Conservation (phyloP, 2,113 vertebrate genomes). For the Arvicanthis niloticus region DNA sequence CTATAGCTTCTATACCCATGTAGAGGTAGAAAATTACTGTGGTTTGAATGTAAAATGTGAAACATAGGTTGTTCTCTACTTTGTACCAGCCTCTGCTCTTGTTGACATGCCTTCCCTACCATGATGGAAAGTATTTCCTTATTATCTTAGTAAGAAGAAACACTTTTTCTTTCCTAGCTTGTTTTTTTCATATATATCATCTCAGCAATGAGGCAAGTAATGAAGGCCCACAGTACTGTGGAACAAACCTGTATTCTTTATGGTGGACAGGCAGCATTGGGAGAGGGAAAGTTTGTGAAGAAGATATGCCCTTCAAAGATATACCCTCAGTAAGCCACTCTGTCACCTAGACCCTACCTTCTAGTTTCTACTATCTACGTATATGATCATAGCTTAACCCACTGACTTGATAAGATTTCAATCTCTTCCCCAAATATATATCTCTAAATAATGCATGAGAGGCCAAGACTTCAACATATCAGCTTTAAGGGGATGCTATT, state of each 20-base stretch:
- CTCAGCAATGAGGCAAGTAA: neutral
- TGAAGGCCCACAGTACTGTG: neutral
- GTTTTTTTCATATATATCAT: neutral
- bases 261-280: neutral
- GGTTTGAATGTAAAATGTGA: neutral
- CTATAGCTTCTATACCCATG: neutral
- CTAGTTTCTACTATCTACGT: neutral
- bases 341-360: neutral
- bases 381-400: neutral
- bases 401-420: neutral
- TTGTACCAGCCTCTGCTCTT: too few species aligned
- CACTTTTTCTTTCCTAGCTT: neutral
- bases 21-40: too few species aligned
- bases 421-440: neutral
- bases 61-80: neutral
- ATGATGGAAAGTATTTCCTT: too few species aligned
- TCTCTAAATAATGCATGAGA: neutral
- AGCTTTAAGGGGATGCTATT: neutral
- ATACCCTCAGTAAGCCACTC: neutral
- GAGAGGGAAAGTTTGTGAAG: neutral
- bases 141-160: neutral
- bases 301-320: neutral
- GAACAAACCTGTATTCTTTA: neutral
- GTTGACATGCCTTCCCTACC: neutral
- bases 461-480: neutral